phyloP scores from a whole-genome alignment of 1,140 invertebrate genomes.

The Zelostemma sp. region DNA sequence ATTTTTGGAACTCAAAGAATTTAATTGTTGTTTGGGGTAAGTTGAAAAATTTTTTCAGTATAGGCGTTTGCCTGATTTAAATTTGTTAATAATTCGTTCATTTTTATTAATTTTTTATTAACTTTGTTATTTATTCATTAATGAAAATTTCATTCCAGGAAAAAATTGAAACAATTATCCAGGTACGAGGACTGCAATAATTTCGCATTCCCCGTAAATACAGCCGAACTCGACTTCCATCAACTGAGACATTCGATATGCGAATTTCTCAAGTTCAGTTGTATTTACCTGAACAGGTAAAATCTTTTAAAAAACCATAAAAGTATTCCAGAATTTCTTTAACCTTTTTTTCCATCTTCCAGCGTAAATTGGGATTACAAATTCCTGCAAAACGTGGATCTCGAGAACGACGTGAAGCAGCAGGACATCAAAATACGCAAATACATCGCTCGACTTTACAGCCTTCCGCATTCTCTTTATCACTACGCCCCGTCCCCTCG shows the following conservation, averaged over 20 bases:
- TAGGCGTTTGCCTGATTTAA: too few species aligned
- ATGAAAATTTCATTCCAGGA: background rate
- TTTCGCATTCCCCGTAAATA: constrained; percentile 26
- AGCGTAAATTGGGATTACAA: constrained; percentile 54
- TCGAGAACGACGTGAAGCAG: constrained; percentile 52
- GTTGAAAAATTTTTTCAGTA: too few species aligned
- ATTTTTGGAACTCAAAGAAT: too few species aligned
- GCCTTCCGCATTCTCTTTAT: constrained; percentile 61
- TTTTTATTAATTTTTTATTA: too few species aligned
- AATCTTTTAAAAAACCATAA: background rate
- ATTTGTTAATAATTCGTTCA: too few species aligned
- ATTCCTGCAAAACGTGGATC: constrained; percentile 43
- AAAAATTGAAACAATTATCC: constrained; percentile 57
- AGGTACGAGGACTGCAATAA: constrained; percentile 52
- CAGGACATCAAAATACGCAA: constrained; percentile 50
- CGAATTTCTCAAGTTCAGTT: constrained; percentile 57
- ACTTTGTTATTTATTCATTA: too few species aligned
- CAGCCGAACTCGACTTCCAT: constrained; percentile 53
- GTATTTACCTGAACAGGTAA: constrained; percentile 60
- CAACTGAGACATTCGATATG: constrained; percentile 50
- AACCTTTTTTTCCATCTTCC: constrained; percentile 5
- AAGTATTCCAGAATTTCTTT: background rate
- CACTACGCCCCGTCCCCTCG: constrained; percentile 60
- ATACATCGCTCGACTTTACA: constrained; percentile 53
- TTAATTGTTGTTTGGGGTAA: too few species aligned